Conservation (phyloP, 2,797 vertebrate genomes). For the Alfaro cultratus region DNA sequence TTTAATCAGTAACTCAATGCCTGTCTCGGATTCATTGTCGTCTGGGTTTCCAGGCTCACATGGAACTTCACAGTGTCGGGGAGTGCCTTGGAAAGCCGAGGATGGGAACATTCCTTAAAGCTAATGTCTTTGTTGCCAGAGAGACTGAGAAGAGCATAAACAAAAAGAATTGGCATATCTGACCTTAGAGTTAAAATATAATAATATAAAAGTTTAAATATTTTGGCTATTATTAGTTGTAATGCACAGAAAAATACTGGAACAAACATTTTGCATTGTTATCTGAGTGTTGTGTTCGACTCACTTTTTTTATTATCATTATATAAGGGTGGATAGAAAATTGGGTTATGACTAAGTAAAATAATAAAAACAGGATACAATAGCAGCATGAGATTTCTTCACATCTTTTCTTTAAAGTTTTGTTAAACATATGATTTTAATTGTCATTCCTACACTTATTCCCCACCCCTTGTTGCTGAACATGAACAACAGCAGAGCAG, state of each 20-base stretch:
- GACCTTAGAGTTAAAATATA: slow-evolving; percentile 25
- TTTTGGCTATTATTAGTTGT: slow-evolving; percentile 27
- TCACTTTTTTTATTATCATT: slow-evolving; percentile 3
- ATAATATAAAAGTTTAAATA: slow-evolving; percentile 28
- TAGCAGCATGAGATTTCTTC: background rate
- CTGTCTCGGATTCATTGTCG: slow-evolving; percentile 49
- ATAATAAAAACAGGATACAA: slow-evolving; percentile 19
- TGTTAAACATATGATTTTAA: slow-evolving; percentile 5
- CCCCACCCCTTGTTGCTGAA: slow-evolving; percentile 18
- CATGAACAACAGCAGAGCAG: slow-evolving; percentile 38
- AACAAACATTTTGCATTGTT: slow-evolving; percentile 11
- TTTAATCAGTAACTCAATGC: slow-evolving; percentile 63
- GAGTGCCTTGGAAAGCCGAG: slow-evolving; percentile 55
- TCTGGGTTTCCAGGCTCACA: slow-evolving; percentile 39
- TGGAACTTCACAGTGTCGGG: slow-evolving; percentile 54
- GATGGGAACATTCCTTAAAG: slow-evolving; percentile 61
- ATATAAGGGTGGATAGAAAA: slow-evolving; percentile 2
- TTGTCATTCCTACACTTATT: slow-evolving; percentile 6
- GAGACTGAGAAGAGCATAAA: slow-evolving; percentile 25
- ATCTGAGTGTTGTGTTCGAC: slow-evolving; percentile 1
- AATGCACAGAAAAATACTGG: slow-evolving; percentile 20
- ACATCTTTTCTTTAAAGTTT: background rate
- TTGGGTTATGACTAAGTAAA: slow-evolving; percentile 5
- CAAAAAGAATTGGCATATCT: slow-evolving; percentile 14
- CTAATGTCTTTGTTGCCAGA: slow-evolving; percentile 38